These are phyloP conservation scores for Erpornis zantholeuca DNA, from an alignment of 2,113 vertebrate species.

Conservation along the genomic window DNA sequence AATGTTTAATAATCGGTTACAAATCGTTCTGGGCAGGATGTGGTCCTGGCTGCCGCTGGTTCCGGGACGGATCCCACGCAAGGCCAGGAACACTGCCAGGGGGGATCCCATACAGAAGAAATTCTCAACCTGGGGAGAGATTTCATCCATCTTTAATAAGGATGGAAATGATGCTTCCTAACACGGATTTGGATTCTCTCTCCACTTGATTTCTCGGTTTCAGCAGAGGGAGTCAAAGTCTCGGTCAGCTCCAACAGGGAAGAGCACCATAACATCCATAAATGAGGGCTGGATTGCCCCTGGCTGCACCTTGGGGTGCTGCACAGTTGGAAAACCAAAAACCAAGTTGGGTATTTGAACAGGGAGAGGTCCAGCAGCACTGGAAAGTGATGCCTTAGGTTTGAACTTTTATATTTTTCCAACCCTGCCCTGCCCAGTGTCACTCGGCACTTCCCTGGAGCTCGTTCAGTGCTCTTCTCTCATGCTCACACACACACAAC, in stretches of 20 bases:
- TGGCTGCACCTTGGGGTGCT: neutral
- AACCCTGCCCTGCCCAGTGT: no score
- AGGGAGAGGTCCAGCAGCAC: neutral
- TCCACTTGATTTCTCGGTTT: neutral
- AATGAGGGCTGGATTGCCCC: neutral
- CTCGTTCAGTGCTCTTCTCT: no score
- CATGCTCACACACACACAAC: no score
- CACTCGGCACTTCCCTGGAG: no score
- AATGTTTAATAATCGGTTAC: conserved; percentile 90
- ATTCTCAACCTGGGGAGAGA: conserved; percentile 90
- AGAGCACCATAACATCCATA: accelerated
- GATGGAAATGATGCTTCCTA: neutral
- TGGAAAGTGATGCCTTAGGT: neutral
- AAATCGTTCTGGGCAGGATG: conserved; percentile 91
- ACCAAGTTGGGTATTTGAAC: neutral
- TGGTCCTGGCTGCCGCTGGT: conserved; percentile 90
- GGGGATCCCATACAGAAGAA: conserved; percentile 99
- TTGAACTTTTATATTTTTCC: no score
- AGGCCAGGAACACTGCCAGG: conserved; percentile 92
- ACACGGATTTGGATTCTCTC: neutral
- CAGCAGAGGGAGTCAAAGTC: accelerated
- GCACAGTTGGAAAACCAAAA: neutral
- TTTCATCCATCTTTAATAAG: neutral
- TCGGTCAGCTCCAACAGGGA: neutral
- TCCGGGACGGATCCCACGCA: conserved; percentile 93